These are phyloP conservation scores for Epinephelus coioides DNA, from an alignment of 2,797 vertebrate species.

Conservation along the genomic window DNA sequence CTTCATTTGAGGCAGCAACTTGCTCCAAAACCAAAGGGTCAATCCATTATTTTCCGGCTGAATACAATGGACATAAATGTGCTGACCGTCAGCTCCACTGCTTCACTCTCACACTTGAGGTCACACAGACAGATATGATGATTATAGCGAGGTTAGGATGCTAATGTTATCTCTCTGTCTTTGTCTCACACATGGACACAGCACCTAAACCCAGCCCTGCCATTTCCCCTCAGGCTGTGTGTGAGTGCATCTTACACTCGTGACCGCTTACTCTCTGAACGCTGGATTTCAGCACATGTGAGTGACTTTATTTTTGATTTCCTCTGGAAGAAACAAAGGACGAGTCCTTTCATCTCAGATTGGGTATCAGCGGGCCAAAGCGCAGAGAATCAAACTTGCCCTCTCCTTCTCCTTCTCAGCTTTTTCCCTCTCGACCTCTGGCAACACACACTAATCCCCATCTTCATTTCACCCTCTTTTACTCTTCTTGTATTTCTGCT, in stretches of 20 bases:
- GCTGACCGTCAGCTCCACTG: not conserved
- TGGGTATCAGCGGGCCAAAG: conserved; percentile 55
- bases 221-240: conserved; percentile 33
- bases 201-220: conserved; percentile 24
- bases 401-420: conserved; percentile 3
- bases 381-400: conserved; percentile 45
- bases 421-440: conserved; percentile 34
- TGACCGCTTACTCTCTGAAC: conserved; percentile 56
- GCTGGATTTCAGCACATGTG: conserved; percentile 65
- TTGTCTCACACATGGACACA: conserved; percentile 28
- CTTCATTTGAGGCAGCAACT: not conserved
- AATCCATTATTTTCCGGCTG: not conserved
- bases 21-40: not conserved
- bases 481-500: not conserved
- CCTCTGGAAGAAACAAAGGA: conserved; percentile 60
- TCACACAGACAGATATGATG: not conserved
- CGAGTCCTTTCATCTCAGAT: conserved; percentile 68
- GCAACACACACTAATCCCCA: conserved; percentile 12
- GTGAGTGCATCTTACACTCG: conserved; percentile 35
- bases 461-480: not conserved
- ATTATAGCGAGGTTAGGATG: not conserved
- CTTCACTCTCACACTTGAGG: not conserved
- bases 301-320: conserved; percentile 79
- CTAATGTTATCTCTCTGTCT: not conserved
- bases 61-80: not conserved